phyloP scores from a whole-genome alignment of 2,797 vertebrate genomes.

The Myotis daubentonii region DNA sequence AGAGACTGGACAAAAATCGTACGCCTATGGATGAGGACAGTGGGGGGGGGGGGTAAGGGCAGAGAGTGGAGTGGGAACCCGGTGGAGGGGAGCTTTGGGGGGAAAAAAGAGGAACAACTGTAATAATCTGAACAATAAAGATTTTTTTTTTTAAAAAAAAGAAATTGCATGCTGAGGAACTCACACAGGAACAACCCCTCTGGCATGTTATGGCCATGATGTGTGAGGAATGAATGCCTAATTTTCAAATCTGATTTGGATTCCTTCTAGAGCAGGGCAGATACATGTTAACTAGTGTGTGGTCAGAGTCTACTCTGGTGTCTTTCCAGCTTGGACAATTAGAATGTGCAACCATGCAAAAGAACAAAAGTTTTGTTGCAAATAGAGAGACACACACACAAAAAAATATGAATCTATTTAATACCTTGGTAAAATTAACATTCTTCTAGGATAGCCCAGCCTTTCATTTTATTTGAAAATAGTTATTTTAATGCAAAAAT shows the following conservation, averaged over 20 bases:
- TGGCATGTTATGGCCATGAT: neutral
- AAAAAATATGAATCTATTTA: neutral
- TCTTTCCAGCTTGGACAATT: constrained; percentile 30
- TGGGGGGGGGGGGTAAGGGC: too few relatives aligned
- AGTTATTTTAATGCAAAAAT: constrained; percentile 28
- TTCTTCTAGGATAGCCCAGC: neutral
- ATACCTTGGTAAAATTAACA: neutral
- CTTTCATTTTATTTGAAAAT: neutral
- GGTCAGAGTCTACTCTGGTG: neutral
- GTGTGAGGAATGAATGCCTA: neutral
- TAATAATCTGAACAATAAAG: too few relatives aligned
- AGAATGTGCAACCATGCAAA: neutral
- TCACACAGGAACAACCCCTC: neutral
- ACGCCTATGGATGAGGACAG: too few relatives aligned
- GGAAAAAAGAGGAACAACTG: too few relatives aligned
- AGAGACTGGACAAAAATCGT: too few relatives aligned
- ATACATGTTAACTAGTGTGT: constrained; percentile 14
- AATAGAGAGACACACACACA: neutral
- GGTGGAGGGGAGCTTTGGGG: too few relatives aligned
- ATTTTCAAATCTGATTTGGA: constrained; percentile 41
- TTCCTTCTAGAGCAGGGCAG: neutral
- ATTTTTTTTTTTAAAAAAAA: too few relatives aligned
- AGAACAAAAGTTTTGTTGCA: constrained; percentile 9
- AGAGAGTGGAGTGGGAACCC: too few relatives aligned
- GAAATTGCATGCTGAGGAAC: neutral